Base-by-base conservation (phyloP, 2,797 vertebrate genomes). In the Geotrypetes seraphini region DNA sequence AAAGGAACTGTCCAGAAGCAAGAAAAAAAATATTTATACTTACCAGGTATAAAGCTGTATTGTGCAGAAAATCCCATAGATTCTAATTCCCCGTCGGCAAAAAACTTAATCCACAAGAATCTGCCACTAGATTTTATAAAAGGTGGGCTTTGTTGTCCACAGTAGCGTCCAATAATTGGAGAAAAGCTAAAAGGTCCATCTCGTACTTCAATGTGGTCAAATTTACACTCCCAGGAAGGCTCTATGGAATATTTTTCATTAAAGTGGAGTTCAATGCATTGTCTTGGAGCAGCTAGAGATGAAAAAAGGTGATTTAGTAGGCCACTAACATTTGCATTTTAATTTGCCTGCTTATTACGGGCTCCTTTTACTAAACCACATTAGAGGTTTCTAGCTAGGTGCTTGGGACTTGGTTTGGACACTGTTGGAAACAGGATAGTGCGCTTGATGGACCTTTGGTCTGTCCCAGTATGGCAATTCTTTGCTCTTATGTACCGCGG, bases 161-260 rank as follows among this genome's bases (percentile, higher is more conserved):
- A 98, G 60, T 97, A 97, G 38, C 92, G 90, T 66, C 95, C 95
- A 53, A 98, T 89, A 33, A 96, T 92, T 25, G 92, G 92, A 63
- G 95, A 98, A 85, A 98, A 98, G 68, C 86, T 86, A 73, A 99
- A 99, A 28, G 96, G 96, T 78, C 96, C 96, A 73, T 99, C 95
- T 53, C 96, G 84, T 36, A 99, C 92, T 79, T 98, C 95, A 42
- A 99, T 96, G 47, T 99, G 92, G 72, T 99, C 96, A 88, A 99
- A 99, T 89, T 98, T 99, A 85, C 96, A 99, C 76, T 99, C 93
- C 96, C 96, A 99, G 50, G 96, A 99, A 40, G 95, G 90, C 61
- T 99, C 96, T 50, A 99, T 89, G 31, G 95, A 97, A 69, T 97
- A 99, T 54, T 88, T 94, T 75, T 96, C 92, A 73, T 96, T 91